Conservation (phyloP, 37 sponge, comb jelly and placozoan genomes). For the Beroe ovata region DNA sequence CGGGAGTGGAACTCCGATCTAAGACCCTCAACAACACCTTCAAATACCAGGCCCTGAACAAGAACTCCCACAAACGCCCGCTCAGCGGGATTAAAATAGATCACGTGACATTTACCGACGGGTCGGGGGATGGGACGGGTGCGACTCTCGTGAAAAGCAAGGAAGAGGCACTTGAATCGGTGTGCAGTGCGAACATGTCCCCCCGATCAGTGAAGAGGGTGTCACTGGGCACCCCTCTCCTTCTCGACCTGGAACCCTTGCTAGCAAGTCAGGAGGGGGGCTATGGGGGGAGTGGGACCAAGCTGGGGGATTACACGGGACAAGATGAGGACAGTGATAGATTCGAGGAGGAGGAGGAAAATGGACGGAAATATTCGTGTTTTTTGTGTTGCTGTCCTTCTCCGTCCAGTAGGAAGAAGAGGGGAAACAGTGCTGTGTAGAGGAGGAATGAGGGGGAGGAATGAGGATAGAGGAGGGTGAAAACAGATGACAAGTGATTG, state of each 20-base stretch:
- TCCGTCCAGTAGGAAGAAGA: neutral
- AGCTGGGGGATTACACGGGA: neutral
- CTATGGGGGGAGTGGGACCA: constrained; percentile 8
- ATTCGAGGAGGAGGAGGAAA: neutral
- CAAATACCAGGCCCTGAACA: constrained; percentile 43
- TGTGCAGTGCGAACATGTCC: constrained; percentile 28
- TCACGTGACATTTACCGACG: constrained; percentile 26
- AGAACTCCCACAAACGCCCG: constrained; percentile 29
- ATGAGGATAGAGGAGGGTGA: neutral
- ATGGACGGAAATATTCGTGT: neutral
- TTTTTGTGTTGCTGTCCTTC: constrained; percentile 26
- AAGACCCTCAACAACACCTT: constrained; percentile 65
- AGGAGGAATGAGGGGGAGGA: neutral
- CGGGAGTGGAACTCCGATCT: neutral
- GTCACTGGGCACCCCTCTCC: constrained; percentile 11
- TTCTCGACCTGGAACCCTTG: constrained; percentile 12
- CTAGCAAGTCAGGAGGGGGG: neutral
- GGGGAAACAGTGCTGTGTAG: neutral
- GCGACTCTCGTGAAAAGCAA: constrained; percentile 13
- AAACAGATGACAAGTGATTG: too few relatives aligned
- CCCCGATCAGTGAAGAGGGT: constrained; percentile 26
- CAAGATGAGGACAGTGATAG: too few relatives aligned
- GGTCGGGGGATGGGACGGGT: neutral
- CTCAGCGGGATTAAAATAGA: constrained; percentile 30
- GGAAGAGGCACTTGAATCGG: constrained; percentile 62